Evolutionary conservation across 2,797 vertebrate genomes (phyloP).

Genomic region (Microtus californicus): DNA sequence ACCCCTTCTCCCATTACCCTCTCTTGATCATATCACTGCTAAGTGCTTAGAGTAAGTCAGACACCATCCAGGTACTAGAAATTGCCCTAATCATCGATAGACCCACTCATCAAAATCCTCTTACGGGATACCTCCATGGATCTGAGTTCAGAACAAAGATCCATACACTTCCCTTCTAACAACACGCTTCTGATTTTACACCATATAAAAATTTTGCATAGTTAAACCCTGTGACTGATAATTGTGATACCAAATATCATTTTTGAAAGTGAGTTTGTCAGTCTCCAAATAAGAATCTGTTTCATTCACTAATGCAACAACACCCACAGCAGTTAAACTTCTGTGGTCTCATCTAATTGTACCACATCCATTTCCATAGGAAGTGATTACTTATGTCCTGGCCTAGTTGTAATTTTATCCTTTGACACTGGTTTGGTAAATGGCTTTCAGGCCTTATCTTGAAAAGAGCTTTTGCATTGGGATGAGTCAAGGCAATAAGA

Average conservation of each 20-base stretch:
- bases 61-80: neutral
- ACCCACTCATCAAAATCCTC: neutral
- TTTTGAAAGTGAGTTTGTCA: neutral
- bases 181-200: neutral
- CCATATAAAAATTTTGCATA: neutral
- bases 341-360: neutral
- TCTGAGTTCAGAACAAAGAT: slow-evolving; percentile 25
- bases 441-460: neutral
- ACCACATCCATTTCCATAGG: neutral
- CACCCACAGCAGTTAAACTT: neutral
- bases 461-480: neutral
- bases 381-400: neutral
- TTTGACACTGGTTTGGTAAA: neutral
- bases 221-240: neutral
- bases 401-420: neutral
- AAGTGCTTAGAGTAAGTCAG: neutral
- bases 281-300: neutral
- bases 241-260: neutral
- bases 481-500: neutral
- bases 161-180: neutral
- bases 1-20: neutral
- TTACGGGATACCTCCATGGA: neutral
- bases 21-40: neutral
- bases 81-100: neutral
- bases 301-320: neutral